Evolutionary conservation across 2,113 vertebrate species (phyloP).

Genomic region (Rafetus swinhoei): DNA sequence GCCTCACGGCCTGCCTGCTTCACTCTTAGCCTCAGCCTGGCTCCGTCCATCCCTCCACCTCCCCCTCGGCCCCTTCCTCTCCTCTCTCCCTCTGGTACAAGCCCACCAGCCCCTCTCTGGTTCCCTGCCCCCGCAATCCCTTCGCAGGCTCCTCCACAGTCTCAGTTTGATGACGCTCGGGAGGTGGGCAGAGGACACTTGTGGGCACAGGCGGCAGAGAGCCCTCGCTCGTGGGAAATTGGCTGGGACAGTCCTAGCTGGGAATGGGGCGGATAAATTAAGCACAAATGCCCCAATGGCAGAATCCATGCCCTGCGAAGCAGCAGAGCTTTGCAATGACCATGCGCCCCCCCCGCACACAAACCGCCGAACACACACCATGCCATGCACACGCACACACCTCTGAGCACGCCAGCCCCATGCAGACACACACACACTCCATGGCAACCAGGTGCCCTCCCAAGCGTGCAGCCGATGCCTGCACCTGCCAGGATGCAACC

Average conservation of each 20-base stretch:
- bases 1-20: neutral
- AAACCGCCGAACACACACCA: neutral
- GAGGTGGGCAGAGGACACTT: neutral
- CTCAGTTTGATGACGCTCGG: neutral
- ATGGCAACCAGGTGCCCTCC: neutral
- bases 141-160: neutral
- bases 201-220: neutral
- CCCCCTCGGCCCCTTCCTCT: accelerated
- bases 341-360: neutral
- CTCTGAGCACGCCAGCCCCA: neutral
- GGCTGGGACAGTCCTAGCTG: neutral
- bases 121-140: neutral
- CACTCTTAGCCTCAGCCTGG: neutral
- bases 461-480: neutral
- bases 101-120: neutral
- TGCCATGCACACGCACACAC: neutral
- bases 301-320: neutral
- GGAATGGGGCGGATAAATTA: neutral
- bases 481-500: neutral
- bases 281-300: neutral
- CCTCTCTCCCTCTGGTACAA: accelerated
- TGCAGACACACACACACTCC: neutral
- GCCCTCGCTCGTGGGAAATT: neutral
- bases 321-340: neutral
- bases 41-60: neutral